phyloP scores from a whole-genome alignment of 2,113 vertebrate species.

The Phalacrocorax brasilianus region DNA sequence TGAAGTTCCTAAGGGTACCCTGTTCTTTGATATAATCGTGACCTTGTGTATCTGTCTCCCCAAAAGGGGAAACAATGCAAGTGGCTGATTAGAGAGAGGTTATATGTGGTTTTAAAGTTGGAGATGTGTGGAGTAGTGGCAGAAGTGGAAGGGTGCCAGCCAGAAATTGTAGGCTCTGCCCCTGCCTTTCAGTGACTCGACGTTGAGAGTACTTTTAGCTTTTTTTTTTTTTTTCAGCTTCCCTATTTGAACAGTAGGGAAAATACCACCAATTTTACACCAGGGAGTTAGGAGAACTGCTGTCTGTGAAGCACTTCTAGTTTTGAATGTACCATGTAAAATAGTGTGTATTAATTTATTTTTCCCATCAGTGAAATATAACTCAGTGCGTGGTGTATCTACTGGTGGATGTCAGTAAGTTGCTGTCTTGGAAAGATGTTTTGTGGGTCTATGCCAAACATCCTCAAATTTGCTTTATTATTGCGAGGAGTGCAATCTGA shows the following conservation, averaged over 20 bases:
- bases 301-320: neutral
- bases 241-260: neutral
- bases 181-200: neutral
- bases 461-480: neutral
- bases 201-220: neutral
- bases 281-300: neutral
- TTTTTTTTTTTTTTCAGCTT: neutral
- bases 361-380: neutral
- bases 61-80: neutral
- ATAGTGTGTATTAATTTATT: neutral
- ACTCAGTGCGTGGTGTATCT: neutral
- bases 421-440: neutral
- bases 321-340: neutral
- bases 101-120: neutral
- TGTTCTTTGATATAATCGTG: accelerated
- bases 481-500: neutral
- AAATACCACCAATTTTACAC: neutral
- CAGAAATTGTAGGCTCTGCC: neutral
- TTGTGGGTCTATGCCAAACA: neutral
- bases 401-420: neutral
- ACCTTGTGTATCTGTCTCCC: accelerated
- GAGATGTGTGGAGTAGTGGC: neutral
- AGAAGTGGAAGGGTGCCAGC: neutral
- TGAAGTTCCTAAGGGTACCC: neutral
- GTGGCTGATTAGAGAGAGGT: neutral